Evolutionary conservation across 2,113 vertebrate genomes (phyloP).

Genomic region (Morphnarchus princeps): DNA sequence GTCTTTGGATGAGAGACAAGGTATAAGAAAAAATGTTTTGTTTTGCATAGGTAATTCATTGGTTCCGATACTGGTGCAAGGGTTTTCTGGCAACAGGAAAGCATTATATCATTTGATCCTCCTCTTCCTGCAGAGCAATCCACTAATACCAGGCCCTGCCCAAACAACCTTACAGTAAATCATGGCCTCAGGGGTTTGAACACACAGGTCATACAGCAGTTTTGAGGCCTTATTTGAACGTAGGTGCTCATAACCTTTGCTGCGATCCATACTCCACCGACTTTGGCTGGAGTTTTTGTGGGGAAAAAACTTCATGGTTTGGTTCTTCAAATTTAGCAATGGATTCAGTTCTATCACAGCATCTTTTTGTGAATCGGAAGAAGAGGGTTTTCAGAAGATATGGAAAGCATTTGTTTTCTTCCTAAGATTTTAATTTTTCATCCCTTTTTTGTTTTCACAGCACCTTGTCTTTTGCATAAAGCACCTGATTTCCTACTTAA

Average conservation of each 20-base stretch:
- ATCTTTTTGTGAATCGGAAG: not conserved
- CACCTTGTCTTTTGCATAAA: slow-evolving; percentile 97
- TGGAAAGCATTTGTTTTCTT: not conserved
- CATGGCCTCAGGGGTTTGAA: not conserved
- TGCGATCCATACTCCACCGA: not conserved
- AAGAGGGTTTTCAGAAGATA: not conserved
- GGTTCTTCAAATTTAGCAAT: not conserved
- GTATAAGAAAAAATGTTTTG: not conserved
- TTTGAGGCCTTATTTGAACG: not conserved
- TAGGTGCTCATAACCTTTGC: not conserved
- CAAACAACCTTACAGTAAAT: not conserved
- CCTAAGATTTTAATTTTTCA: not conserved
- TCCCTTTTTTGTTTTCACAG: slow-evolving; percentile 68
- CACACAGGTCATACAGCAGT: not conserved
- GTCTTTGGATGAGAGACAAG: not conserved
- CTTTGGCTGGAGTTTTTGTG: not conserved
- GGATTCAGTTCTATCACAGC: not conserved
- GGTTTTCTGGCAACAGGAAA: not conserved
- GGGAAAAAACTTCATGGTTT: not conserved
- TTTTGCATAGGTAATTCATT: not conserved
- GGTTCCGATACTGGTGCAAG: not conserved
- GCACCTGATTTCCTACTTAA: slow-evolving; percentile 95
- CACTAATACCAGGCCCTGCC: not conserved
- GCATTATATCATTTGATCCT: not conserved
- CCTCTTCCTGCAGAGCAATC: not conserved